Evolutionary conservation across 2,113 vertebrate genomes (phyloP).

Genomic region (Pitta sordida): DNA sequence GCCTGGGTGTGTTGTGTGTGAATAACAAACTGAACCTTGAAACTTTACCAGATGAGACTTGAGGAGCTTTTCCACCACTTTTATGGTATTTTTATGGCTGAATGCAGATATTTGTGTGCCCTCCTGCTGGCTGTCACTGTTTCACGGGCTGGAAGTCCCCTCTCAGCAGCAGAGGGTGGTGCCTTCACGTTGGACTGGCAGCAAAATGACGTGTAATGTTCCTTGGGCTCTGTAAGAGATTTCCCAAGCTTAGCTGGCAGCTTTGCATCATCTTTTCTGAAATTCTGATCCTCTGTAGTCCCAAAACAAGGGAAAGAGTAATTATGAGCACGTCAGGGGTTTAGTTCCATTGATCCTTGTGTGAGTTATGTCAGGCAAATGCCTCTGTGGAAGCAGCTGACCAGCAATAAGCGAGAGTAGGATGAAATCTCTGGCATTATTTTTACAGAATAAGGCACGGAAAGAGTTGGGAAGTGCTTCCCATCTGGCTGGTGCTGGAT

Average conservation of each 20-base stretch:
- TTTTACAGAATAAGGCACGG: background rate
- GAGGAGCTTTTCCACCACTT: fast-evolving
- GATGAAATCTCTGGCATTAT: background rate
- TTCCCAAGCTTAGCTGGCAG: background rate
- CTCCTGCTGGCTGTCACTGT: background rate
- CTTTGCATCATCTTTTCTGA: background rate
- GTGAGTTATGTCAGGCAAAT: background rate
- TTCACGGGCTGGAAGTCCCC: background rate
- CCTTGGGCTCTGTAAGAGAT: background rate
- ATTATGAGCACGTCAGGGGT: background rate
- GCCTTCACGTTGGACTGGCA: background rate
- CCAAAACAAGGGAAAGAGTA: background rate
- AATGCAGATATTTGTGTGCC: background rate
- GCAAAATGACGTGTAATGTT: background rate
- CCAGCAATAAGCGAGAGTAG: background rate
- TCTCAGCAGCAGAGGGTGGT: background rate
- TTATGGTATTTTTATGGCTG: fast-evolving
- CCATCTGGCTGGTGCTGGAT: fast-evolving
- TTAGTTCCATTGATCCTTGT: background rate
- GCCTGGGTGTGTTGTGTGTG: fast-evolving
- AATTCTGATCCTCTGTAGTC: background rate
- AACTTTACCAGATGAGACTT: background rate
- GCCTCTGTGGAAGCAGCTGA: background rate
- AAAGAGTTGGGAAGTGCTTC: background rate
- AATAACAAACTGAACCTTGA: fast-evolving